Conservation (phyloP, 2,113 vertebrate genomes). For the Terrapene triunguis region DNA sequence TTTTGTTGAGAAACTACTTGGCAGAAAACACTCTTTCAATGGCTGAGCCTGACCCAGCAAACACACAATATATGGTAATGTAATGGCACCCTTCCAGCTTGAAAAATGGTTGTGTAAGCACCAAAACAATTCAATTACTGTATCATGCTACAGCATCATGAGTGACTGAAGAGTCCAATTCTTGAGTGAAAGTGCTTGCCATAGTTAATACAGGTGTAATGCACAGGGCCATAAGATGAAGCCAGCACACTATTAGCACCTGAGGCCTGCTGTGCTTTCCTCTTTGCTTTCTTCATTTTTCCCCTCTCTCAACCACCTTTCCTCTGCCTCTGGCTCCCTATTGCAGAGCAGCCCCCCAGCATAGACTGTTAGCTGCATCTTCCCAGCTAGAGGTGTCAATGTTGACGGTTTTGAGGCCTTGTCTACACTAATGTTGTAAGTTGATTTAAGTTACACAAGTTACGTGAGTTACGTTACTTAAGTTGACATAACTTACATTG, state of each 20-base stretch:
- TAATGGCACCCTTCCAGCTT: too few relatives aligned
- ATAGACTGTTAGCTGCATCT: background rate
- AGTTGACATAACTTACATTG: too few relatives aligned
- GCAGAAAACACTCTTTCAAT: constrained; percentile 56
- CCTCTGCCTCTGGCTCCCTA: background rate
- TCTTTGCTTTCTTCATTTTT: background rate
- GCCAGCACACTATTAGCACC: background rate
- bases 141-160: background rate
- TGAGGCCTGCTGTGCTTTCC: background rate
- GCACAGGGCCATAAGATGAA: background rate
- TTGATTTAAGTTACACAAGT: too few relatives aligned
- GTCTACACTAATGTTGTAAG: too few relatives aligned
- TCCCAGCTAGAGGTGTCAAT: background rate
- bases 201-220: background rate
- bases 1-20: constrained; percentile 60
- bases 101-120: background rate
- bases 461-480: too few relatives aligned
- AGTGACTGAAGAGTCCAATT: background rate
- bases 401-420: background rate
- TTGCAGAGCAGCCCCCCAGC: background rate
- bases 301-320: background rate
- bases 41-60: constrained; percentile 63
- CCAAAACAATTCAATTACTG: background rate
- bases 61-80: constrained; percentile 37
- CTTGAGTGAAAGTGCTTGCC: background rate